Conservation (phyloP, 2,797 vertebrate genomes). For the Peromyscus nudipes region DNA sequence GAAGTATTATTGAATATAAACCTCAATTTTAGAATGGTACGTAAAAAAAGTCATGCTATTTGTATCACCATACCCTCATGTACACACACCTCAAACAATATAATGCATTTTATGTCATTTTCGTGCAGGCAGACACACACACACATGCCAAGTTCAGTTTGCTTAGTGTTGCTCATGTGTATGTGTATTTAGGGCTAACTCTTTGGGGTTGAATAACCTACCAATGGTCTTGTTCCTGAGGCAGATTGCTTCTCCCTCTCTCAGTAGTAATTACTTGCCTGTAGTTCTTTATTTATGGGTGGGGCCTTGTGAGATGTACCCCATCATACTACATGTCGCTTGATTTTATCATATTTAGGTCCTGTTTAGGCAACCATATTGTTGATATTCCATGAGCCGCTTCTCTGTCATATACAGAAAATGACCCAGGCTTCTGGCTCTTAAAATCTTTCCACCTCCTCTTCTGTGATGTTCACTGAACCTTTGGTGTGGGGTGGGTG, state of each 20-base stretch:
- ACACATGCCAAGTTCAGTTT: neutral
- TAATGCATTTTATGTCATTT: neutral
- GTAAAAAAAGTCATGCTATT: neutral
- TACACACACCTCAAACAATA: neutral
- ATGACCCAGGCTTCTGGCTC: neutral
- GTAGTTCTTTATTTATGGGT: neutral
- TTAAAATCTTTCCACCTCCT: neutral
- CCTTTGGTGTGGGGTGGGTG: too few relatives aligned
- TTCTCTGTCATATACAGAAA: neutral
- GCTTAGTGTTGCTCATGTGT: neutral
- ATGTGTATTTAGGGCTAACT: neutral
- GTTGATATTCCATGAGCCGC: neutral
- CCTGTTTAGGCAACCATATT: neutral
- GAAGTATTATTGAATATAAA: neutral
- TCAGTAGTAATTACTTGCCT: neutral
- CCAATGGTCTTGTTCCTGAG: neutral
- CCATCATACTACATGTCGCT: neutral
- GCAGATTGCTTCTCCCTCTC: neutral
- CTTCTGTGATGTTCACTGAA: neutral
- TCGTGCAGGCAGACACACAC: neutral
- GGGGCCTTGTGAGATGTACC: neutral
- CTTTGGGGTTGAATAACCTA: neutral
- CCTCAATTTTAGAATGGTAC: neutral
- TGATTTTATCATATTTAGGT: neutral
- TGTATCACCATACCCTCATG: neutral